phyloP scores from a whole-genome alignment of 2,797 vertebrate species.

The Pantherophis alleghaniensis region DNA sequence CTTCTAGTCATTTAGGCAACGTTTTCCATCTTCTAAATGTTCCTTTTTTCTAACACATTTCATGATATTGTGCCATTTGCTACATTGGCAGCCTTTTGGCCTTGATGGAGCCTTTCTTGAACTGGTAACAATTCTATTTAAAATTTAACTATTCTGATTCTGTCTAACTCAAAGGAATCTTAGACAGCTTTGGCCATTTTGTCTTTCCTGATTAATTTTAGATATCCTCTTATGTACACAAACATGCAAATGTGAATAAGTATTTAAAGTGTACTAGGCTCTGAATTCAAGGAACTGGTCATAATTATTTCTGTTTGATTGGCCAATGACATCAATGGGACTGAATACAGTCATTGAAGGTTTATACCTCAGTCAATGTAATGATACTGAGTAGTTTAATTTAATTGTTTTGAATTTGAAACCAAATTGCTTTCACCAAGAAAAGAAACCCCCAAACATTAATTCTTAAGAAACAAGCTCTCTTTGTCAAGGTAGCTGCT shows the following conservation, averaged over 20 bases:
- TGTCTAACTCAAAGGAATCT: background rate
- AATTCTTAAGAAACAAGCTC: constrained; percentile 49
- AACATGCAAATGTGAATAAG: background rate
- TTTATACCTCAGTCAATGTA: background rate
- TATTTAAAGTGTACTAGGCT: background rate
- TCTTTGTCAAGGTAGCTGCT: constrained; percentile 57
- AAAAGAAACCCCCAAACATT: constrained; percentile 37
- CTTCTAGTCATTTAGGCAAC: background rate
- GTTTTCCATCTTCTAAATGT: background rate
- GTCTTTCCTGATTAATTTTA: background rate
- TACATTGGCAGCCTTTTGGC: background rate
- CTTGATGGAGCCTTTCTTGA: background rate
- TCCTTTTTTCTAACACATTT: background rate
- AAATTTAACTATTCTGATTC: background rate
- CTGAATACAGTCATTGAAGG: background rate
- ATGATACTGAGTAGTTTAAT: constrained; percentile 39
- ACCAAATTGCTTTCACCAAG: constrained; percentile 56
- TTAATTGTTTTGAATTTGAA: constrained; percentile 55
- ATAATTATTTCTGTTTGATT: background rate
- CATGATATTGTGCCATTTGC: background rate
- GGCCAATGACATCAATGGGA: background rate
- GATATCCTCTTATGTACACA: background rate
- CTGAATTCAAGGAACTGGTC: background rate
- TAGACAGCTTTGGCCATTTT: background rate
- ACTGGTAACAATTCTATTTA: background rate